Conservation (phyloP, 2,888 invertebrate species). For the Drosophila nigritarsus region DNA sequence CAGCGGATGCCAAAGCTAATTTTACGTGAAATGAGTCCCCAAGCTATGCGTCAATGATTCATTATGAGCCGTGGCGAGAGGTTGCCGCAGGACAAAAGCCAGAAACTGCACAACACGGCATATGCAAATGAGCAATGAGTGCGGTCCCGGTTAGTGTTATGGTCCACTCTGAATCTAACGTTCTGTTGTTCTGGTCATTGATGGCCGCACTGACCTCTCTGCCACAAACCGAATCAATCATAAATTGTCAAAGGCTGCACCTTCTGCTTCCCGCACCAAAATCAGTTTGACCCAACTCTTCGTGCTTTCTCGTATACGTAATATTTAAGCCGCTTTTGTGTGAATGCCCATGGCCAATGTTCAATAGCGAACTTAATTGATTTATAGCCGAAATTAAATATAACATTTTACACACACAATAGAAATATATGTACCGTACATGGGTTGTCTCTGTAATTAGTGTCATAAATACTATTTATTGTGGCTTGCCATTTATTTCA, state of each 20-base stretch:
- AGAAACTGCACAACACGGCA: constrained; percentile 48
- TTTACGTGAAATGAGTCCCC: constrained; percentile 76
- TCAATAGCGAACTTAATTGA: constrained; percentile 55
- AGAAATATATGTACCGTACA: constrained; percentile 1
- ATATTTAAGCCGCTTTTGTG: constrained; percentile 36
- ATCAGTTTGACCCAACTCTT: neutral
- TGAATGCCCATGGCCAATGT: constrained; percentile 29
- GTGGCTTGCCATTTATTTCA: constrained; percentile 18
- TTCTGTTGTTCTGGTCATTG: constrained; percentile 18
- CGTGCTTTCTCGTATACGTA: constrained; percentile 43
- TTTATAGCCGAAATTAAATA: constrained; percentile 67
- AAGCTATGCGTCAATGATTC: constrained; percentile 65
- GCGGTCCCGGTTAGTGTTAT: constrained; percentile 11
- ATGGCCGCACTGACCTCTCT: constrained; percentile 26
- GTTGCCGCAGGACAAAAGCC: constrained; percentile 27
- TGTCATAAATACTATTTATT: constrained; percentile 8
- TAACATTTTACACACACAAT: constrained; percentile 33
- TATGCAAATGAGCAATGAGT: constrained; percentile 71
- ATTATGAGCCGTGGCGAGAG: constrained; percentile 48
- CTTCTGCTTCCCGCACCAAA: neutral
- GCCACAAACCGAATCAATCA: constrained; percentile 68
- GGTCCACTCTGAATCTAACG: constrained; percentile 1
- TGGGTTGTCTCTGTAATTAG: constrained; percentile 15
- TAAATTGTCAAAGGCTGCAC: constrained; percentile 65
- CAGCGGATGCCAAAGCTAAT: constrained; percentile 73